These are phyloP conservation scores for Eubucco bourcierii DNA, from an alignment of 2,113 vertebrate genomes.

Conservation along the genomic window DNA sequence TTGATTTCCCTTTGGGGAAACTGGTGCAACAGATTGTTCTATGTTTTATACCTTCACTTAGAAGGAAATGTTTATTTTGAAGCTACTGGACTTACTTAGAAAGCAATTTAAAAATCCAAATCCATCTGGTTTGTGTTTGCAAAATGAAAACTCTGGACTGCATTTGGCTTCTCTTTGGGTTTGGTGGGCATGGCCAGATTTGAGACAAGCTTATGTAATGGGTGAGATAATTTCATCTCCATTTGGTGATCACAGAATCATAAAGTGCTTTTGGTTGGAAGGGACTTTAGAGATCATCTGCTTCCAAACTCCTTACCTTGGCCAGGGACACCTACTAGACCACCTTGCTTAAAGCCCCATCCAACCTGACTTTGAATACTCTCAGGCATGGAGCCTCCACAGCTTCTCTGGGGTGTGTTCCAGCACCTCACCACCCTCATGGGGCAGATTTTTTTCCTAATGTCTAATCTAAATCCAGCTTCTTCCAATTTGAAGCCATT, in stretches of 20 bases:
- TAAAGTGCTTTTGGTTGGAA: too few species aligned
- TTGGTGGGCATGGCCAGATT: neutral
- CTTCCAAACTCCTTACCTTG: too few species aligned
- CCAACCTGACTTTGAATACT: too few species aligned
- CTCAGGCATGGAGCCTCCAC: too few species aligned
- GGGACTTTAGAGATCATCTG: too few species aligned
- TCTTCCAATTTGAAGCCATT: neutral
- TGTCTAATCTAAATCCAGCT: too few species aligned
- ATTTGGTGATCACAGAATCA: neutral
- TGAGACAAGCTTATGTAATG: neutral
- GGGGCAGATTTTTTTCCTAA: too few species aligned
- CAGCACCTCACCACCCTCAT: too few species aligned
- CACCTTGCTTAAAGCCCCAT: too few species aligned
- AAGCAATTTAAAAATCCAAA: neutral
- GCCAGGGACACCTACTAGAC: too few species aligned
- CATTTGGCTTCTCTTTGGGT: neutral
- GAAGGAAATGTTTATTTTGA: neutral
- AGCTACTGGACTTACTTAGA: neutral
- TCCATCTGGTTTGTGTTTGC: neutral
- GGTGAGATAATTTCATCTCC: neutral
- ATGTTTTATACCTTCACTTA: neutral
- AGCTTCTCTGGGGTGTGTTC: too few species aligned
- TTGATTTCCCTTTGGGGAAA: neutral
- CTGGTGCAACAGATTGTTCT: neutral
- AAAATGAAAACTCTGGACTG: neutral